Conservation (phyloP, 2,113 vertebrate genomes). For the Mystacornis crossleyi region DNA sequence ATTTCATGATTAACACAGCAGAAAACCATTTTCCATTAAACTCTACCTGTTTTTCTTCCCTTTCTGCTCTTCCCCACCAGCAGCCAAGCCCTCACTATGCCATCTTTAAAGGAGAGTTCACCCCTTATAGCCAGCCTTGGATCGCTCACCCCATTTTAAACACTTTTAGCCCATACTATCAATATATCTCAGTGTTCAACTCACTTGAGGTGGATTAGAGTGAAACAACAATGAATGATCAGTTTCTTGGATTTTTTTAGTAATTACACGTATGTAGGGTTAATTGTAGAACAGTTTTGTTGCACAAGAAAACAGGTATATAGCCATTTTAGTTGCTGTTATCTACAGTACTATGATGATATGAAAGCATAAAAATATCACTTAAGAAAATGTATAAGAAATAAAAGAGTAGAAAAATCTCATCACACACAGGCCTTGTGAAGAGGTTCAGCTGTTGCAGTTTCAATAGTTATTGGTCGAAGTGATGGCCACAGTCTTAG, state of each 20-base stretch:
- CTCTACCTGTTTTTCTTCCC: background rate
- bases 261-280: too few species aligned
- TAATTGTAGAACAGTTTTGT: background rate
- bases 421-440: background rate
- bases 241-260: background rate
- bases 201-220: background rate
- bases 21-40: background rate
- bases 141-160: accelerated
- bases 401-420: background rate
- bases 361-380: background rate
- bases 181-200: background rate
- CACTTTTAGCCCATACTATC: background rate
- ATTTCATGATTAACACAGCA: background rate
- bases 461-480: background rate
- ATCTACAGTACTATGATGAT: background rate
- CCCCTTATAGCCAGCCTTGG: background rate
- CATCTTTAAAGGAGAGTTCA: background rate
- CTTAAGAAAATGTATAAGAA: background rate
- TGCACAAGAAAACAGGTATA: background rate
- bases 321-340: background rate
- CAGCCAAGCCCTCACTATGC: background rate
- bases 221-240: background rate
- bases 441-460: background rate
- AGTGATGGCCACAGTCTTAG: background rate
- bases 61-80: background rate